Evolutionary conservation across 1,140 invertebrate species (phyloP), one percentile per base, ranked within the genome.

Genomic region (Eufriesea mexicana): DNA sequence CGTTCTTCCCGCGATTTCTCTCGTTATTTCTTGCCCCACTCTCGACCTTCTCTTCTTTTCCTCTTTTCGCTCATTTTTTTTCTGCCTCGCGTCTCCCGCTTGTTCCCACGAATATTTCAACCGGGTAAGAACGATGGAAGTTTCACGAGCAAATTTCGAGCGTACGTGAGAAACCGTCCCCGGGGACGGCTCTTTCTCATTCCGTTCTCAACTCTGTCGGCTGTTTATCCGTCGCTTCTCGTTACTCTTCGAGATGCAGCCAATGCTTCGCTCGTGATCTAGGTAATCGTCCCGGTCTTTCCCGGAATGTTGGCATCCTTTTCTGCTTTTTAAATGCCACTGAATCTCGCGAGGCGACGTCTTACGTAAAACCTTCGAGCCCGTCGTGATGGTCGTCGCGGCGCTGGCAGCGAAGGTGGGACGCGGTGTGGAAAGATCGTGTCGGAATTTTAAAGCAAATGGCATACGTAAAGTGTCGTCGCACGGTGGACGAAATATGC

Each of bases 301-400:
- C 45, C 8, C 61, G 14, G 25, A 20, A 5, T 55, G 42, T 75
- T 66, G 70, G 61, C 71, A 74, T 66, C 61, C 61, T 55, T 59
- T 70, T 25, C 18, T n/a, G 47, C n/a, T 83, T 71, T 83, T 78
- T 78, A 78, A 78, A 83, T 47, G 42, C 47, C 54, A n/a, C 74
- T 25, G 23, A 54, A 10, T 70, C 18, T 54, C 18, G 1, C 2
- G 54, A 18, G 23, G 5, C 8, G 23, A 45, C 10, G 54, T 62
- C 57, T 78, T 68, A 71, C 55, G 45, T 76, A 68, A 57, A 83
- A 84, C 42, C 72, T 66, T 64, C 66, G 55, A 6, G 35, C 16
- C 25, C 1, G 35, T 35, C 35, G 35, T 4, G 35, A 2, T 35
- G 35, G 35, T 35, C 35, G 35, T 35, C 1, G 35, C 4, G 1